A percentile compares a stretch with the other conserved stretches of the same genome.
Evolutionary conservation across 2,888 invertebrate genomes (phyloP).

Genomic region (Nephrotoma flavescens): DNA sequence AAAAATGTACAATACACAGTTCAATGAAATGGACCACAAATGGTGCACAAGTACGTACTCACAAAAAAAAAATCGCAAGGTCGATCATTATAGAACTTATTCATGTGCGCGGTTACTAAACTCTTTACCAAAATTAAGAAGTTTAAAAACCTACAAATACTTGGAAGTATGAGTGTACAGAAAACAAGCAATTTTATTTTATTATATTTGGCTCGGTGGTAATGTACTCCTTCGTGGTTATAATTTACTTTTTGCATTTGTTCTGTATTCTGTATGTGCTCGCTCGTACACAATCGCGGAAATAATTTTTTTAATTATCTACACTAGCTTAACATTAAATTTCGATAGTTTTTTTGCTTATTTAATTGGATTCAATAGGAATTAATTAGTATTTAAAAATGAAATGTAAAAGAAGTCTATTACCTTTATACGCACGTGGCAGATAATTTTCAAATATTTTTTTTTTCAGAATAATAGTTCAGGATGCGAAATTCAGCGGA

Average conservation of each 20-base stretch:
- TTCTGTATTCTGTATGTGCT: neutral
- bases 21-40: neutral
- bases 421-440: neutral
- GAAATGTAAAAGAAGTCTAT: neutral
- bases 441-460: neutral
- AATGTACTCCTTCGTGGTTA: neutral
- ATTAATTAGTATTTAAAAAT: neutral
- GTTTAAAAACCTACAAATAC: neutral
- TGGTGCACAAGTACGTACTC: neutral
- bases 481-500: too few relatives aligned
- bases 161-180: neutral
- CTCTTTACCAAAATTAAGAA: neutral
- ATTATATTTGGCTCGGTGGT: neutral
- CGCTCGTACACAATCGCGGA: neutral
- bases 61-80: neutral
- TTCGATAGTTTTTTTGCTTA: neutral
- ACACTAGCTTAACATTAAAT: neutral
- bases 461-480: too few relatives aligned
- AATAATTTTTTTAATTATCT: neutral
- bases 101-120: neutral
- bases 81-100: neutral
- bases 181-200: neutral
- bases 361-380: neutral
- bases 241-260: neutral
- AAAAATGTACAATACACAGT: neutral